These are phyloP conservation scores for Chloroceryle amazona DNA, from an alignment of 2,797 vertebrate species.

Conservation along the genomic window DNA sequence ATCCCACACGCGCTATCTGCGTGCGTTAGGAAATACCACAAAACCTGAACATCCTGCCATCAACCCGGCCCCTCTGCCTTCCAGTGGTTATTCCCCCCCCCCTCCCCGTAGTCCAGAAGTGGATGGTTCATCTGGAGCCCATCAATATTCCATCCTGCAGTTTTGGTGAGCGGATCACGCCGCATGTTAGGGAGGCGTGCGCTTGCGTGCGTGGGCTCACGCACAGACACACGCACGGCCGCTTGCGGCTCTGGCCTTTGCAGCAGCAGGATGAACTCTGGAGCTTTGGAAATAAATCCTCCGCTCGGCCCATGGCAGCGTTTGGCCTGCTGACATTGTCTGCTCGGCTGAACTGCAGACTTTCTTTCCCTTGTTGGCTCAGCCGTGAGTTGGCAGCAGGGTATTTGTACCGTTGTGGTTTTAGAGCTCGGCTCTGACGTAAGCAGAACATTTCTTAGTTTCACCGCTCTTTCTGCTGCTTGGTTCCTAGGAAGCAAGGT, in stretches of 20 bases:
- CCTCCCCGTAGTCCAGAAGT: neutral
- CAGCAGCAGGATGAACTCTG: neutral
- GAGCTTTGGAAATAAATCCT: neutral
- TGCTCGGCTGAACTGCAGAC: conserved; percentile 21
- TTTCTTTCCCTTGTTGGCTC: conserved; percentile 28
- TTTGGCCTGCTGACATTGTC: neutral
- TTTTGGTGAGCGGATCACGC: neutral
- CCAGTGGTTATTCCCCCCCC: neutral
- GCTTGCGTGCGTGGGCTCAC: neutral
- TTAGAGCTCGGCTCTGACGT: conserved; percentile 22
- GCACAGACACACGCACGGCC: neutral
- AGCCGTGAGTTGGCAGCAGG: conserved; percentile 28
- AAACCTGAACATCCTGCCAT: neutral
- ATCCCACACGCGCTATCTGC: neutral
- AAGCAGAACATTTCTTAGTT: conserved; percentile 58
- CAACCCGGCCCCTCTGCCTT: neutral
- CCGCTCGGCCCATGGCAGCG: neutral
- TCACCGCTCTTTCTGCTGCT: conserved; percentile 32
- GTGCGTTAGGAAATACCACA: neutral
- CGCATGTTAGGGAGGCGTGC: neutral
- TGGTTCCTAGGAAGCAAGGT: conserved; percentile 4
- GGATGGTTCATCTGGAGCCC: neutral
- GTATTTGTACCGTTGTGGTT: conserved; percentile 7
- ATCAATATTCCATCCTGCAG: neutral
- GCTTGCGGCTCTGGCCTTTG: neutral